Evolutionary conservation across 2,888 invertebrate genomes (phyloP).

Genomic region (Uropetala carovei): DNA sequence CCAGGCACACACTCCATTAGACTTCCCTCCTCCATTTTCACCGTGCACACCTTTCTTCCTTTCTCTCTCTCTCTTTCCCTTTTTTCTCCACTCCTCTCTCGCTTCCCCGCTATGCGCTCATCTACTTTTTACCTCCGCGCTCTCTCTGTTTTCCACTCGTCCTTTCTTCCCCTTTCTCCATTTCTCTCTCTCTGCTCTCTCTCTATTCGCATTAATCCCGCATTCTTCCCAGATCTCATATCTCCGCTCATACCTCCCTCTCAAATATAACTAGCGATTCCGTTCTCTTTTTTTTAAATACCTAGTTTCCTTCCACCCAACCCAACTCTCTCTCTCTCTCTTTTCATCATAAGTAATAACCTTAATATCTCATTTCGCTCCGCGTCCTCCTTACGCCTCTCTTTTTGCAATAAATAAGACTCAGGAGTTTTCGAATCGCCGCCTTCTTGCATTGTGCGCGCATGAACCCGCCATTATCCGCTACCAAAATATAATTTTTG

Average conservation of each 20-base stretch:
- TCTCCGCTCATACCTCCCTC: neutral
- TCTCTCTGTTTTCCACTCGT: neutral
- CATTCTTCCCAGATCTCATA: neutral
- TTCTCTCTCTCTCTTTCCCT: neutral
- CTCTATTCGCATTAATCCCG: neutral
- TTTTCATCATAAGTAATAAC: too few species aligned
- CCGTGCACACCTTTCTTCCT: neutral
- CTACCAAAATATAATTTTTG: too few species aligned
- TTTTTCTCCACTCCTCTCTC: neutral
- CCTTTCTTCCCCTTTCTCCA: neutral
- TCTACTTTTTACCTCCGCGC: neutral
- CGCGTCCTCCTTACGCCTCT: too few species aligned
- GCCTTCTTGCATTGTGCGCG: too few species aligned
- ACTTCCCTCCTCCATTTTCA: neutral
- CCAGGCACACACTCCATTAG: neutral
- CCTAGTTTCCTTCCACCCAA: too few species aligned
- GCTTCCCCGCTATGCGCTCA: neutral
- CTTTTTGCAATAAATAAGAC: too few species aligned
- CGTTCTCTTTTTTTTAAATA: too few species aligned
- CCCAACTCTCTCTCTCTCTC: too few species aligned
- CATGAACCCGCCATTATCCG: too few species aligned
- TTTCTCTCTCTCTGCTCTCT: neutral
- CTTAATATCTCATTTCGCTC: too few species aligned
- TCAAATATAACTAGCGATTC: neutral
- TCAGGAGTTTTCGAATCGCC: too few species aligned